phyloP scores from a whole-genome alignment of 2,113 vertebrate genomes.

The Brachypodius melanocephalos region DNA sequence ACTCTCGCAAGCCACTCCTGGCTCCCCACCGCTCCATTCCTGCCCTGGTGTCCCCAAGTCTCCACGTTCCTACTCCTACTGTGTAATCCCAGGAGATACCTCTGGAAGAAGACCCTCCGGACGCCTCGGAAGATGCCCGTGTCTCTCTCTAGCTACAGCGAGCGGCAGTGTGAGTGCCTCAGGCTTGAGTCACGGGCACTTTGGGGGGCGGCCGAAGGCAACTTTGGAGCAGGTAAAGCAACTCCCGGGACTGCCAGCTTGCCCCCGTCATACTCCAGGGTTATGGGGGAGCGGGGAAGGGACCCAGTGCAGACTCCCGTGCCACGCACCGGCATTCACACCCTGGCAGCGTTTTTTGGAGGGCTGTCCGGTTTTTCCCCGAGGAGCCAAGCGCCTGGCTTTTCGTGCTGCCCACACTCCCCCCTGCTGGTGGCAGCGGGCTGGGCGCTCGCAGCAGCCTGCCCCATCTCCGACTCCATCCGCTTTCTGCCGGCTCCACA shows the following conservation, averaged over 20 bases:
- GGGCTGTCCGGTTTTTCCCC: background rate
- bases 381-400: accelerated
- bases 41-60: background rate
- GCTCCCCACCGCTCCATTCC: background rate
- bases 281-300: background rate
- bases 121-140: background rate
- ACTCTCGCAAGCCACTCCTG: background rate
- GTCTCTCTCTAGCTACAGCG: background rate
- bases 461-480: accelerated
- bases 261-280: background rate
- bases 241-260: accelerated
- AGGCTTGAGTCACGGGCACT: background rate
- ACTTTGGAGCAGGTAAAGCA: background rate
- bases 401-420: conserved; percentile 6
- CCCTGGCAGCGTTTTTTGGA: accelerated
- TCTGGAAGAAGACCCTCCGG: background rate
- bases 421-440: conserved; percentile 19
- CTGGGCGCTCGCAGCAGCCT: background rate
- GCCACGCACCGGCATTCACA: background rate
- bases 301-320: background rate
- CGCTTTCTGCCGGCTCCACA: background rate
- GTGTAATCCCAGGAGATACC: background rate
- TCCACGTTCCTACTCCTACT: background rate
- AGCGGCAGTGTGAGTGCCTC: background rate
- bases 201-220: background rate